These are phyloP conservation scores for Poecilobothrus nobilitatus DNA, from an alignment of 2,888 invertebrate species.

Conservation along the genomic window DNA sequence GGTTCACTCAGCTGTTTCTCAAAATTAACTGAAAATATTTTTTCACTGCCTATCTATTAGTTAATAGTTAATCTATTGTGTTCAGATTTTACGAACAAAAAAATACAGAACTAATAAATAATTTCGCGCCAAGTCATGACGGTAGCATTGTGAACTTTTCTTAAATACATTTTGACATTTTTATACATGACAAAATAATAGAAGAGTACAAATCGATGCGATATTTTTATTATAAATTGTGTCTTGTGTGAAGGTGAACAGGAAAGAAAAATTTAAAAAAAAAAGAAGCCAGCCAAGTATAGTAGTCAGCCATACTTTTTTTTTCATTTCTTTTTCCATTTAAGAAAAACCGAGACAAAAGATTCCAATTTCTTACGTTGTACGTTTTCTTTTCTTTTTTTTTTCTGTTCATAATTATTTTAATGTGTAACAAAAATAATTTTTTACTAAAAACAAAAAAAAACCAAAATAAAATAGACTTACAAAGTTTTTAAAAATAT, in stretches of 20 bases:
- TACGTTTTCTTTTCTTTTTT: neutral
- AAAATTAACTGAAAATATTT: too few species aligned
- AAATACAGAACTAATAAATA: too few species aligned
- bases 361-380: neutral
- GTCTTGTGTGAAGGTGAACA: neutral
- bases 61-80: too few species aligned
- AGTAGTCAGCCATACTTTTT: neutral
- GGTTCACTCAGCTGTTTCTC: too few species aligned
- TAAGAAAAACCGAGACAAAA: neutral
- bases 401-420: neutral
- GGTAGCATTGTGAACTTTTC: too few species aligned
- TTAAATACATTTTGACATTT: too few species aligned
- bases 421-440: constrained; percentile 12
- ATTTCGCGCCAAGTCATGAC: too few species aligned
- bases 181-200: neutral
- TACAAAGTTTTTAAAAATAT: neutral
- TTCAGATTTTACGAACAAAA: too few species aligned
- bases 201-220: constrained; percentile 1
- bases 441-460: neutral
- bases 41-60: too few species aligned
- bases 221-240: neutral
- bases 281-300: neutral
- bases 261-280: neutral
- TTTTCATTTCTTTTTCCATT: neutral
- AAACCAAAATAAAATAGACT: neutral